A percentile compares a stretch with the other conserved stretches of the same genome.
These are phyloP conservation scores for Nannoperca obscura DNA, from an alignment of 2,797 vertebrate genomes.

Conservation along the genomic window DNA sequence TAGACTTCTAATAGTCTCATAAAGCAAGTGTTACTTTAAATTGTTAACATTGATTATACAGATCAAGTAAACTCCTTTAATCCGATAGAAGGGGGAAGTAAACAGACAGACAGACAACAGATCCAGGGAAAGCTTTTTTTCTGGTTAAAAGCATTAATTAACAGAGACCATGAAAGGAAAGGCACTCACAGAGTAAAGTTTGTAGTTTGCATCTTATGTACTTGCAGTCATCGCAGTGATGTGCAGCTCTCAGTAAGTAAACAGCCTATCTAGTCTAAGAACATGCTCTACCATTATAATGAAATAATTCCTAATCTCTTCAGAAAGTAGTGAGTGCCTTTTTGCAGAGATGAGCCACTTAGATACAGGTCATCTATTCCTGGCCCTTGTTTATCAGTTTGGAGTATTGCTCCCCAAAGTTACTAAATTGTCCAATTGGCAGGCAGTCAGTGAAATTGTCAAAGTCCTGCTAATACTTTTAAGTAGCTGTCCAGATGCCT, in stretches of 20 bases:
- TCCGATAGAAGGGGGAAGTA: not conserved
- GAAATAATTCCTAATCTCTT: constrained; percentile 6
- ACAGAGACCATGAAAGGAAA: not conserved
- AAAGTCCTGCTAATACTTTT: constrained; percentile 6
- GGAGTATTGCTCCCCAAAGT: not conserved
- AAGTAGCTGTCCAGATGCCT: not conserved
- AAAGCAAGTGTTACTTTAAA: not conserved
- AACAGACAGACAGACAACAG: not conserved
- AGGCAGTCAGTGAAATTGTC: not conserved
- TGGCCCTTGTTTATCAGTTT: constrained; percentile 8
- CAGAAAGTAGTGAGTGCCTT: constrained; percentile 5
- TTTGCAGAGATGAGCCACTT: not conserved
- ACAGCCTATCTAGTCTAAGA: constrained; percentile 4
- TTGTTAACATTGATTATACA: not conserved
- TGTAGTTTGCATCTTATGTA: not conserved
- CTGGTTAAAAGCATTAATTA: not conserved
- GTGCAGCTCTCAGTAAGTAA: constrained; percentile 1
- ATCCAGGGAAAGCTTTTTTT: not conserved
- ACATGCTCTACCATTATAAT: not conserved
- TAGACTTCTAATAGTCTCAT: not conserved
- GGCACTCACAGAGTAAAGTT: not conserved
- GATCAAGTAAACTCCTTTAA: not conserved
- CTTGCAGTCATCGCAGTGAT: not conserved
- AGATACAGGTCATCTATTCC: not conserved
- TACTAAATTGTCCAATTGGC: not conserved